phyloP scores from a whole-genome alignment of 1,140 invertebrate genomes.

The Hyposmocoma kahamanoa region DNA sequence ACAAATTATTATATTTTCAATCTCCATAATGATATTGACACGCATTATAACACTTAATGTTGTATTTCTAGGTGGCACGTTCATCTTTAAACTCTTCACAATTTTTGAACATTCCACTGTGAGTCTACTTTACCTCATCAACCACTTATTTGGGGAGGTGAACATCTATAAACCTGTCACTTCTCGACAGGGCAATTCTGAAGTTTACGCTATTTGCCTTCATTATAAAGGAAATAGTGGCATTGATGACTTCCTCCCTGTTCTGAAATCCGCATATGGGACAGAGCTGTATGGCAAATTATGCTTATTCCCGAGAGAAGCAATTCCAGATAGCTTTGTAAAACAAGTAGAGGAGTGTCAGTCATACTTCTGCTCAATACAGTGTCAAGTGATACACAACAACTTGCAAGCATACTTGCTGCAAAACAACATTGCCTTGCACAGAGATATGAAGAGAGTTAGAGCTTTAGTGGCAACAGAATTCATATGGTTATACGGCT shows the following conservation, averaged over 20 bases:
- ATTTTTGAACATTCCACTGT: slow-evolving; percentile 89
- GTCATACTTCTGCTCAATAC: slow-evolving; percentile 78
- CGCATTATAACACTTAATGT: slow-evolving; percentile 1
- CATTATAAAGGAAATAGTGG: slow-evolving; percentile 74
- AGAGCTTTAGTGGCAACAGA: slow-evolving; percentile 60
- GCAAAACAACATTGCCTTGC: slow-evolving; percentile 60
- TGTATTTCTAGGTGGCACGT: slow-evolving; percentile 78
- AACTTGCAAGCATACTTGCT: slow-evolving; percentile 77
- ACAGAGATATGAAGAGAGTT: slow-evolving; percentile 65
- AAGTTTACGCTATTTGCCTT: slow-evolving; percentile 90
- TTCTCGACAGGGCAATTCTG: slow-evolving; percentile 95
- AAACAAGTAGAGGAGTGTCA: slow-evolving; percentile 79
- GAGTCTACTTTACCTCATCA: slow-evolving; percentile 86
- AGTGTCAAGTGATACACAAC: slow-evolving; percentile 77
- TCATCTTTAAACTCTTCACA: slow-evolving; percentile 96
- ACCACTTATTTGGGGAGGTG: slow-evolving; percentile 82
- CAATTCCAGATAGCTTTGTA: slow-evolving; percentile 80
- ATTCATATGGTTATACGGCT: slow-evolving; percentile 72
- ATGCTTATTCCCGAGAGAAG: slow-evolving; percentile 76
- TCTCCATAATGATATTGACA: slow-evolving; percentile 3
- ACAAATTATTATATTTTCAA: neutral
- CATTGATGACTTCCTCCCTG: slow-evolving; percentile 59
- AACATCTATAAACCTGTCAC: slow-evolving; percentile 90
- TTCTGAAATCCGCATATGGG: slow-evolving; percentile 72
- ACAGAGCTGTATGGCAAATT: slow-evolving; percentile 51